Conservation (phyloP, 2,888 invertebrate genomes). For the Flabesymbios commensalis region DNA sequence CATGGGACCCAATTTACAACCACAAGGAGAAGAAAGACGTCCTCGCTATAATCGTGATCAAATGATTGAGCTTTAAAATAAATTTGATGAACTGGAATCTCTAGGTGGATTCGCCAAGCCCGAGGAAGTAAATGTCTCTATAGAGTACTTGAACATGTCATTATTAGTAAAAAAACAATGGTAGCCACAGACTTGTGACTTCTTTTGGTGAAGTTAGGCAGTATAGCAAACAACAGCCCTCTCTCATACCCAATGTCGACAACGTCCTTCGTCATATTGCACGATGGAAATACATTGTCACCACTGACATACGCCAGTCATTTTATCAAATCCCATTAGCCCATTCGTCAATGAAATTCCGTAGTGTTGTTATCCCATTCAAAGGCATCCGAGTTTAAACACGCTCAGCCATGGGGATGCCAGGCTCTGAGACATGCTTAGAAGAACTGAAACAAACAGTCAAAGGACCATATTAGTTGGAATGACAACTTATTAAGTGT, state of each 20-base stretch:
- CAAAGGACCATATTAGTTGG: too few relatives aligned
- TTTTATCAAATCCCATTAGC: background rate
- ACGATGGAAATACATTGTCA: background rate
- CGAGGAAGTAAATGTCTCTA: background rate
- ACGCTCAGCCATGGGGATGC: background rate
- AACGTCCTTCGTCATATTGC: background rate
- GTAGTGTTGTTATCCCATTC: too few relatives aligned
- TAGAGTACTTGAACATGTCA: slow-evolving; percentile 5
- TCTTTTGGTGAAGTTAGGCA: slow-evolving; percentile 9
- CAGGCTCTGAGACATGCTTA: background rate
- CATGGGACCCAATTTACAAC: too few relatives aligned
- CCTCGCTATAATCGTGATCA: too few relatives aligned
- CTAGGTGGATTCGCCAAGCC: background rate
- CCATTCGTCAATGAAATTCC: background rate
- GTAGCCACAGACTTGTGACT: background rate
- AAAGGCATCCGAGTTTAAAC: slow-evolving; percentile 2
- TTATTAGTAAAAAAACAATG: slow-evolving; percentile 1
- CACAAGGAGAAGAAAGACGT: too few relatives aligned
- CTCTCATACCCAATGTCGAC: slow-evolving; percentile 6
- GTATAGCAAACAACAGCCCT: slow-evolving; percentile 8
- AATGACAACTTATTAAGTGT: too few relatives aligned
- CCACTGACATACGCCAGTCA: background rate
- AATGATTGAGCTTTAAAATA: too few relatives aligned
- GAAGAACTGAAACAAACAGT: slow-evolving; percentile 5
- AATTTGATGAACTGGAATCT: too few relatives aligned